A percentile compares a stretch with the other conserved stretches of the same genome.
phyloP scores from a whole-genome alignment of 1,140 invertebrate genomes.

The fruit fly (Drosophila melanogaster) region DNA sequence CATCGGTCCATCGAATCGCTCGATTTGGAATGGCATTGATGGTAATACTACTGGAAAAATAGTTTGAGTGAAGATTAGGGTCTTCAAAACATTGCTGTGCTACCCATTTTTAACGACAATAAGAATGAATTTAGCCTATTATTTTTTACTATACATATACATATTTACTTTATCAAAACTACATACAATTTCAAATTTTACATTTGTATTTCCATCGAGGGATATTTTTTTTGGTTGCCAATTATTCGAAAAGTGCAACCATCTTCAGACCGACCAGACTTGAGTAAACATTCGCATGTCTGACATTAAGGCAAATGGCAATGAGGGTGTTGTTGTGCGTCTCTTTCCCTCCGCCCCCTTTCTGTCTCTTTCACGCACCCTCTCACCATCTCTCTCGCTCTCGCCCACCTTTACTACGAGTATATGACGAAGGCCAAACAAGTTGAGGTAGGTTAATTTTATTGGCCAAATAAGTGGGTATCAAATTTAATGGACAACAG shows the following conservation, averaged over 20 bases:
- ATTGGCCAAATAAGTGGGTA: slow-evolving; percentile 83
- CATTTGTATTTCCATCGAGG: no score
- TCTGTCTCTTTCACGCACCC: neutral
- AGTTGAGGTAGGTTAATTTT: slow-evolving; percentile 83
- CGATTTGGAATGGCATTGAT: neutral
- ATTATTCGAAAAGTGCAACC: neutral
- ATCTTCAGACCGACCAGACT: slow-evolving; percentile 2
- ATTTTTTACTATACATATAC: no score
- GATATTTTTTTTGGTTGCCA: neutral
- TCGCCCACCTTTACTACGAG: slow-evolving; percentile 12
- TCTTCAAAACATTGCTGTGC: no score
- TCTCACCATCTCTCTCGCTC: neutral
- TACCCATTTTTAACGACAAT: no score
- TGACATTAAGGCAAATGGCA: slow-evolving; percentile 28
- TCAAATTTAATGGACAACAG: slow-evolving; percentile 77
- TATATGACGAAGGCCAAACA: slow-evolving; percentile 51
- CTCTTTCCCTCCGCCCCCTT: neutral
- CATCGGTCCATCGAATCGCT: neutral
- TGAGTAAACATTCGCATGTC: slow-evolving; percentile 38
- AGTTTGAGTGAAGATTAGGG: no score
- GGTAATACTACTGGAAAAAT: neutral
- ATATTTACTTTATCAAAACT: no score
- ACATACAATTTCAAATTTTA: no score
- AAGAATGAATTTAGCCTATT: neutral
- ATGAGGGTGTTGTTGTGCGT: neutral